Evolutionary conservation across 2,888 invertebrate species (phyloP), one percentile per base, ranked within the genome.

Genomic region (Mesorhabditis sp.): DNA sequence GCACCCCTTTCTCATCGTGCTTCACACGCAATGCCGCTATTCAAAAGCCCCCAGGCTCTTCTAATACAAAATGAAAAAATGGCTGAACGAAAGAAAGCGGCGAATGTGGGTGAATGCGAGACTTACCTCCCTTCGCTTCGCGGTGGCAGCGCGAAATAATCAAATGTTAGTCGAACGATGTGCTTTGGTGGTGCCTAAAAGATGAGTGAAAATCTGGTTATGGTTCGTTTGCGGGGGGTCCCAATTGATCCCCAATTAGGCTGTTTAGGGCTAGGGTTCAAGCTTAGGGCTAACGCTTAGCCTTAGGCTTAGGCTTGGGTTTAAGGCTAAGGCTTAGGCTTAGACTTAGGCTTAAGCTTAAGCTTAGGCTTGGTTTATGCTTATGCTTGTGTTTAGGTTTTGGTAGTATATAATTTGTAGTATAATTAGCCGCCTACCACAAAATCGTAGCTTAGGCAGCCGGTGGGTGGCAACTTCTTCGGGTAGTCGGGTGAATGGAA

Each of bases 401-500:
- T 2, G 28, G 28, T 1, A 28, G 28, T 28, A 28, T 28, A 28
- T 28, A 28, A 28, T 28, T 28, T 28, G 28, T 28, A 28, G 28
- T 28, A 28, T 28, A 28, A 28, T 67, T 15, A 4, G n/a, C 15
- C 61, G 62, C 13, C 50, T 15, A 71, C 76, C 71, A 75, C 74
- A 72, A 78, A 78, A 68, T 78, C 76, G 70, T 74, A 78, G 63
- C 76, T 74, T 1, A 76, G 66, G 62, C 78, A 78, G 44, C 66
- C 67, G 44, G 74, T 69, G 5, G 72, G 65, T 43, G 69, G 67
- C 44, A 78, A 50, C 6, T 70, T 66, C 4, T 69, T 67, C 45
- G 78, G 78, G 63, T 67, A 78, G 67, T 78, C 73, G 4, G 78
- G 78, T 10, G 75, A 74, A 45, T 78, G 76, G 67, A 78, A 78